These are phyloP conservation scores for Drosophila bipectinata DNA, from an alignment of 1,140 invertebrate genomes.

Conservation along the genomic window DNA sequence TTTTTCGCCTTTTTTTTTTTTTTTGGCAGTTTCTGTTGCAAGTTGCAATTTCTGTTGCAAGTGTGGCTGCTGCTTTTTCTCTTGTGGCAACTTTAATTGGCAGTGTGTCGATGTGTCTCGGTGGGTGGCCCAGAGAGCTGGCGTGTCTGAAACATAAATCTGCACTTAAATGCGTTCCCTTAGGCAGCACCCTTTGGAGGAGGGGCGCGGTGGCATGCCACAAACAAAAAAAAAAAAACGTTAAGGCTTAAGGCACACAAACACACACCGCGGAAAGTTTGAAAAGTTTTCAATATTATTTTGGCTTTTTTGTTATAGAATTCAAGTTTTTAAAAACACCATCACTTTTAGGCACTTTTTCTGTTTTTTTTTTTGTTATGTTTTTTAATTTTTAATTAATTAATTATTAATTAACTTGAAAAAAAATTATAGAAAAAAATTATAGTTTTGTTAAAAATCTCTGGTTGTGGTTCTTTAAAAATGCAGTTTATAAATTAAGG, in stretches of 20 bases:
- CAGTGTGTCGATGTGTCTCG: constrained; percentile 36
- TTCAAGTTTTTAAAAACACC: too few relatives aligned
- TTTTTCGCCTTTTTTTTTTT: not conserved
- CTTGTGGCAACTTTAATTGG: constrained; percentile 41
- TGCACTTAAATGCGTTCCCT: constrained; percentile 34
- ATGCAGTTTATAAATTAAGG: not conserved
- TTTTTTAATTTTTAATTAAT: not conserved
- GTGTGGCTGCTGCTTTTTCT: not conserved
- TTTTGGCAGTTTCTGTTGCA: constrained; percentile 14
- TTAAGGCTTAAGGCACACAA: not conserved
- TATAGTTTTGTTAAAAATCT: not conserved
- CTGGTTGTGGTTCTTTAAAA: not conserved
- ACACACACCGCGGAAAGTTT: not conserved
- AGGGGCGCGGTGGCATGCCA: not conserved
- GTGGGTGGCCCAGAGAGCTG: not conserved
- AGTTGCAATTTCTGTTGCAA: not conserved
- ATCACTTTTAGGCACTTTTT: not conserved
- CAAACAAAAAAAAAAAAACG: not conserved
- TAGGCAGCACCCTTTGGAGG: too few relatives aligned
- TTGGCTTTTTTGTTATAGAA: not conserved
- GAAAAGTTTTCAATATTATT: not conserved
- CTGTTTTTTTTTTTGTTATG: not conserved
- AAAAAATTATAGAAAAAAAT: not conserved
- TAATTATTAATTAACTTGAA: not conserved
- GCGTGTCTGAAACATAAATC: constrained; percentile 36